Evolutionary conservation across 1,140 invertebrate species (phyloP).

Genomic region (Chelonus insularis): DNA sequence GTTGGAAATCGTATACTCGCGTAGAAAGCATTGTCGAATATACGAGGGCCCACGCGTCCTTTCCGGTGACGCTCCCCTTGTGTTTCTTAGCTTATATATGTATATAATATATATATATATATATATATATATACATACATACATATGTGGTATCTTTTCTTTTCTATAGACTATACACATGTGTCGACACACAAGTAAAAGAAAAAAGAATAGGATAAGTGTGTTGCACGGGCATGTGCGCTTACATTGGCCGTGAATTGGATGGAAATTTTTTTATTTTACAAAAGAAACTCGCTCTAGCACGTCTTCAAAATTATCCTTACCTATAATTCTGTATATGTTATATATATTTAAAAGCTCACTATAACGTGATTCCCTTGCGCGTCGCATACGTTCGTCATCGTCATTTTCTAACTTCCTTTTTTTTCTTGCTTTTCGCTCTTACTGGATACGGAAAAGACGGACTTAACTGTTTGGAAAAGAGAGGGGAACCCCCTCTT

Average conservation of each 20-base stretch:
- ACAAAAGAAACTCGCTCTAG: not conserved
- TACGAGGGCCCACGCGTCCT: constrained; percentile 17
- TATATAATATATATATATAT: not conserved
- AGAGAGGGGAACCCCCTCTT: not conserved
- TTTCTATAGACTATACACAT: too few species aligned
- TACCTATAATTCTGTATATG: too few species aligned
- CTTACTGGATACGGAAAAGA: not conserved
- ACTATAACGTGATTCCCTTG: not conserved
- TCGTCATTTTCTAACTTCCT: constrained; percentile 5
- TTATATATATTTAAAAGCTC: not conserved
- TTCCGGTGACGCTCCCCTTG: constrained; percentile 21
- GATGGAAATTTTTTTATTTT: not conserved
- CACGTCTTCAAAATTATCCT: not conserved
- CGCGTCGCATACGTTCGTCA: not conserved
- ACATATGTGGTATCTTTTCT: not conserved
- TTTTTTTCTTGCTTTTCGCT: not conserved
- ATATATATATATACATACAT: not conserved
- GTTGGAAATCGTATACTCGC: constrained; percentile 13
- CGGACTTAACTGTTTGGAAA: not conserved
- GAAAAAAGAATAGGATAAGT: not conserved
- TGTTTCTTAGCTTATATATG: not conserved
- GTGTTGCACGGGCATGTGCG: not conserved
- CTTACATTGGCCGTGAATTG: not conserved
- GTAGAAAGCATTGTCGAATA: constrained; percentile 3
- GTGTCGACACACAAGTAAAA: not conserved